Conservation (phyloP, 2,797 vertebrate genomes). For the Oryzias dopingdopingensis region DNA sequence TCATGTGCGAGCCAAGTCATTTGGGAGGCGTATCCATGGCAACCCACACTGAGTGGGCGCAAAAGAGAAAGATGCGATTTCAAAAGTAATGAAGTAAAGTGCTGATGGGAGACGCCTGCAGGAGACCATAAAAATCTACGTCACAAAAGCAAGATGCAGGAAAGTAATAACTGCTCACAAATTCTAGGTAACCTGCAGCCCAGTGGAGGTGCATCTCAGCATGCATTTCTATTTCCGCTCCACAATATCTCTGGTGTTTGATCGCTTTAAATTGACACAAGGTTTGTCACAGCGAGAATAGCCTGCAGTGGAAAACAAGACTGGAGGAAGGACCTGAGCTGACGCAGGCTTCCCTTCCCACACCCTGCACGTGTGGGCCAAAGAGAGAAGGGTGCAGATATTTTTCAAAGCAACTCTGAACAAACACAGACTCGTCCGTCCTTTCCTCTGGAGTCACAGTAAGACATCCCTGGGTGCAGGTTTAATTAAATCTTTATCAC, state of each 20-base stretch:
- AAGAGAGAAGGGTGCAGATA: conserved; percentile 60
- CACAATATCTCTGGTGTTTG: conserved; percentile 40
- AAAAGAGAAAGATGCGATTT: conserved; percentile 67
- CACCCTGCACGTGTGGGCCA: conserved; percentile 62
- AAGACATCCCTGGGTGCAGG: conserved; percentile 64
- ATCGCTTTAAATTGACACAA: conserved; percentile 43
- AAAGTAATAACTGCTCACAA: conserved; percentile 40
- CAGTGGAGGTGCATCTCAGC: background rate
- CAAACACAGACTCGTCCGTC: conserved; percentile 69
- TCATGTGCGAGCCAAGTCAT: conserved; percentile 63
- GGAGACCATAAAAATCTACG: conserved; percentile 55
- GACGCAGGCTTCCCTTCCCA: conserved; percentile 36
- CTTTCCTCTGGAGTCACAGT: conserved; percentile 50
- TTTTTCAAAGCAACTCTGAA: conserved; percentile 63
- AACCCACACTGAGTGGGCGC: conserved; percentile 72
- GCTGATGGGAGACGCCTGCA: conserved; percentile 56
- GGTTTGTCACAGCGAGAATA: conserved; percentile 47
- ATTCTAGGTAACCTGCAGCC: conserved; percentile 25
- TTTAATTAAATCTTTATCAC: conserved; percentile 73
- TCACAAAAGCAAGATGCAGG: conserved; percentile 29
- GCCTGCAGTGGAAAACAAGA: conserved; percentile 29
- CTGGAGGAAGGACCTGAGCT: conserved; percentile 26
- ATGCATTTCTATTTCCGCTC: conserved; percentile 13
- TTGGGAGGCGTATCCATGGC: conserved; percentile 71
- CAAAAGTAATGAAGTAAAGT: conserved; percentile 64